Evolutionary conservation across 2,888 invertebrate genomes (phyloP).

Genomic region (Callosobruchus maculatus): DNA sequence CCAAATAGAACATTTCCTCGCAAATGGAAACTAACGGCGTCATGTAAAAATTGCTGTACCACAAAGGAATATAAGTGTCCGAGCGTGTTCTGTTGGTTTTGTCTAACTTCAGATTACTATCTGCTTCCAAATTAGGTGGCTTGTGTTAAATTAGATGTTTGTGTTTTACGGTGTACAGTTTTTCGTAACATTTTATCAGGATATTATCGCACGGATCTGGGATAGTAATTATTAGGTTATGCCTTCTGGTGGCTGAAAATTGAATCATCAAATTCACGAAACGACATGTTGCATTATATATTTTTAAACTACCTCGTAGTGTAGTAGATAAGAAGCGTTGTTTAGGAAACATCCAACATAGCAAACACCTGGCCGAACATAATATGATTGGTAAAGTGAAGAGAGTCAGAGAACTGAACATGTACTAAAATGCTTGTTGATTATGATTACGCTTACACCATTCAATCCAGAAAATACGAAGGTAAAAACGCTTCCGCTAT

Average conservation of each 20-base stretch:
- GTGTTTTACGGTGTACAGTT: not conserved
- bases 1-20: no score
- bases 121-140: not conserved
- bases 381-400: no score
- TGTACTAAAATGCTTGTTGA: no score
- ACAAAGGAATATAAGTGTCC: not conserved
- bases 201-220: not conserved
- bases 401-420: no score
- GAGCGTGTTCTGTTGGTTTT: not conserved
- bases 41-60: not conserved
- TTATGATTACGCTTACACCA: no score
- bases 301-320: not conserved
- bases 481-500: no score
- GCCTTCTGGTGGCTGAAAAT: not conserved
- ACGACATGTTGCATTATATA: not conserved
- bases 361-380: no score
- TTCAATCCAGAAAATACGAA: no score
- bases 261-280: not conserved
- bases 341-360: no score
- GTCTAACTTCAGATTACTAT: not conserved
- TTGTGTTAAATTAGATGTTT: not conserved
- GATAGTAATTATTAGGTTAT: not conserved
- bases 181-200: not conserved
- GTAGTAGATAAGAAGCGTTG: no score
- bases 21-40: not conserved